Evolutionary conservation across 2,888 invertebrate genomes (phyloP), one percentile per base, ranked within the genome.

Genomic region (Lacanobia wlatinum): DNA sequence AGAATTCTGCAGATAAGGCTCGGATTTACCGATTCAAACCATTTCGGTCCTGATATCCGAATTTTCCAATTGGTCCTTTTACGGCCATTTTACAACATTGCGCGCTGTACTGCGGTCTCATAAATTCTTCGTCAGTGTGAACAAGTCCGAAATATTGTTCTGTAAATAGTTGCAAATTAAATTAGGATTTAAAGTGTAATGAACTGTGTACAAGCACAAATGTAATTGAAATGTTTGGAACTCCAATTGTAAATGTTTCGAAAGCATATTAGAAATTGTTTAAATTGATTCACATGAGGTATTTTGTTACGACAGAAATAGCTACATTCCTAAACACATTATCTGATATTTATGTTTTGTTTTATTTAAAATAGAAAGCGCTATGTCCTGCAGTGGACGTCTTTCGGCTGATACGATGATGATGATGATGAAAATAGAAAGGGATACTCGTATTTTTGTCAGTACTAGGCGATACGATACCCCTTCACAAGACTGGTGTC

Each of bases 11-110:
- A 63, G 38, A 70, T 74, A 66, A 66, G 56, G 53, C 52, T 65
- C n/a, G 74, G 55, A 76, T 78, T 76, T 68, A 46, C 66, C 71
- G 50, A 77, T 80, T 62, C 52, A 23, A 23, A 61, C 56, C 14
- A 63, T 80, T 67, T 77, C 60, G 67, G 70, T 80, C 23, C 77
- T 80, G 70, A 82, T 68, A 73, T 78, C 48, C 80, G 59, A 73
- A 79, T 81, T 73, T 69, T 59, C 65, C 74, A 61, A 76, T 81
- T 74, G 77, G 64, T 67, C 60, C 67, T 80, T 77, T 67, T 70
- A 80, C 65, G 38, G 46, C 10, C 46, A 64, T 72, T 59, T 59
- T 73, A 77, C 56, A 74, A 73, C 56, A 70, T 63, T 68, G 71
- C 34, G 68, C 69, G 68, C 73, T 82, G 70, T 68, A 64, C 43